These are phyloP conservation scores for Eleutherodactylus coqui DNA, from an alignment of 2,797 vertebrate genomes.

Conservation along the genomic window DNA sequence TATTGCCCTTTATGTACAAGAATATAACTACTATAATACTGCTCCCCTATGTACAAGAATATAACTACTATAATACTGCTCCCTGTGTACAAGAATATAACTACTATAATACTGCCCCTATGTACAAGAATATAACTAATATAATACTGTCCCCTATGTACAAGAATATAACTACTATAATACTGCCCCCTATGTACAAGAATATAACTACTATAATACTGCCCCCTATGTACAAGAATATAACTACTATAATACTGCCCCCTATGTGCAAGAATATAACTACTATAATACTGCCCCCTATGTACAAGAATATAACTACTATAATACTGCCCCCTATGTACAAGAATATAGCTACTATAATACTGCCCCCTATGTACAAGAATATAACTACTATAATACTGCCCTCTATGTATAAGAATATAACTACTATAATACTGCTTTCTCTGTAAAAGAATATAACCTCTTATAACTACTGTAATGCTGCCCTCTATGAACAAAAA, in stretches of 20 bases:
- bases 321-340: conserved; percentile 9
- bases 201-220: not conserved
- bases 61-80: conserved; percentile 9
- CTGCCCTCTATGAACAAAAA: no score
- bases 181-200: not conserved
- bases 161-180: conserved; percentile 19
- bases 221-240: no score
- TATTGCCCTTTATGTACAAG: not conserved
- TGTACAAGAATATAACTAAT: conserved; percentile 3
- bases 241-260: no score
- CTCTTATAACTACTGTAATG: no score
- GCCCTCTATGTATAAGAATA: not conserved
- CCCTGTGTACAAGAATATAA: not conserved
- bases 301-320: conserved; percentile 15
- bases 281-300: conserved; percentile 3
- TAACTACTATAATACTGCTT: not conserved
- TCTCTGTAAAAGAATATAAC: no score
- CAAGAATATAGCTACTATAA: conserved; percentile 1
- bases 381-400: conserved; percentile 21
- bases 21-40: conserved; percentile 11
- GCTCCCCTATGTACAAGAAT: not conserved
- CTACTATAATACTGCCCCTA: conserved; percentile 5
- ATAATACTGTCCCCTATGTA: conserved; percentile 2
- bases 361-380: conserved; percentile 1
- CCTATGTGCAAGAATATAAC: no score